These are phyloP conservation scores for Probosciger aterrimus DNA, from an alignment of 2,113 vertebrate genomes.

Conservation along the genomic window DNA sequence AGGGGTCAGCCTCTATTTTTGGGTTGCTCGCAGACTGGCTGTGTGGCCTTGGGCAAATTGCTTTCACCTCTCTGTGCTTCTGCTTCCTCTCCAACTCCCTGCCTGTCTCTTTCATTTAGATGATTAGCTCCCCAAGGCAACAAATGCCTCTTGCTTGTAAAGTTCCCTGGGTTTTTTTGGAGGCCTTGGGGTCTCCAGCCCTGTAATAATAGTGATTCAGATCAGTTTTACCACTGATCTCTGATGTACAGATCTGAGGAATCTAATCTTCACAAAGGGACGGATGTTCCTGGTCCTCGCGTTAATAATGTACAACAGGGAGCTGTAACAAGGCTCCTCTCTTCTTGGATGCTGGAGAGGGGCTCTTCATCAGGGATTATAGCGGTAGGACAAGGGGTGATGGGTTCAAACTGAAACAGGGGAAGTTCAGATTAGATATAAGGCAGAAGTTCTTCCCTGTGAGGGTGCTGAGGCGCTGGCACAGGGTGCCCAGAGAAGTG, in stretches of 20 bases:
- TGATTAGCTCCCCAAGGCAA: conserved; percentile 22
- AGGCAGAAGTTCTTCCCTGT: no score
- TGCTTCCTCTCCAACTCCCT: conserved; percentile 4
- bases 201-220: background rate
- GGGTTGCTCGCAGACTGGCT: background rate
- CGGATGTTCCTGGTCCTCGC: background rate
- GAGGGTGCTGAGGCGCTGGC: no score
- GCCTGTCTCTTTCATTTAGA: conserved; percentile 50
- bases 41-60: conserved; percentile 32
- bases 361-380: background rate
- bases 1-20: conserved; percentile 51
- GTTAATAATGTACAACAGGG: background rate
- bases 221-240: background rate
- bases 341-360: background rate
- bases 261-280: background rate
- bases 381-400: background rate
- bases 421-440: background rate
- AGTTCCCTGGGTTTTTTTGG: background rate
- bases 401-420: background rate
- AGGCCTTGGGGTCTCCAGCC: background rate
- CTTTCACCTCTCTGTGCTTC: conserved; percentile 28
- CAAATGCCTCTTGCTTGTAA: conserved; percentile 7
- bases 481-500: no score
- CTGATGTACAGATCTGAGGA: background rate
- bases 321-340: background rate